Percentiles rank a stretch among this genome's conserved stretches.
These are phyloP conservation scores for Papilio dardanus DNA, from an alignment of 1,140 invertebrate genomes.

Conservation along the genomic window DNA sequence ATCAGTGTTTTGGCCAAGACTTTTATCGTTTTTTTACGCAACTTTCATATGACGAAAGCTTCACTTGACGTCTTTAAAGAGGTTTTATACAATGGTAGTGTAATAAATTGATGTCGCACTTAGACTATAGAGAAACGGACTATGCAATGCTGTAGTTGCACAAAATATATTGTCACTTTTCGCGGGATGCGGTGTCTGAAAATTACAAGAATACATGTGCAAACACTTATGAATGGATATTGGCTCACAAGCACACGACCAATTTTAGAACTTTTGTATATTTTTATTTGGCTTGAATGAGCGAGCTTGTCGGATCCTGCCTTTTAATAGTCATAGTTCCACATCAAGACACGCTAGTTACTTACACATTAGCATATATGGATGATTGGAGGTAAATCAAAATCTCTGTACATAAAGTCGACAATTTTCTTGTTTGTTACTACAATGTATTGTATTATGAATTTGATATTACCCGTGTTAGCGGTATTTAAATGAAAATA, in stretches of 20 bases:
- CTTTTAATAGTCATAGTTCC: background rate
- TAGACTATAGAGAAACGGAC: background rate
- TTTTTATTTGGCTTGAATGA: background rate
- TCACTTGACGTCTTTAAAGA: background rate
- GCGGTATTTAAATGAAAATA: too few relatives aligned
- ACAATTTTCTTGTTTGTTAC: background rate
- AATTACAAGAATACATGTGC: too few relatives aligned
- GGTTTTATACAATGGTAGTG: background rate
- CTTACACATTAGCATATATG: background rate
- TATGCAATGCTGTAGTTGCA: background rate
- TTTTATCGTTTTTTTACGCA: slow-evolving; percentile 25
- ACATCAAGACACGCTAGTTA: background rate
- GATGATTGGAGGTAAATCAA: background rate
- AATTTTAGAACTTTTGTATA: background rate
- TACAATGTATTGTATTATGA: background rate
- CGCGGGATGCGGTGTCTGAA: too few relatives aligned
- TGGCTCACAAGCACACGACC: background rate
- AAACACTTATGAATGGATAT: too few relatives aligned
- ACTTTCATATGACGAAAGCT: background rate
- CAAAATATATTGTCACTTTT: background rate
- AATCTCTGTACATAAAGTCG: background rate
- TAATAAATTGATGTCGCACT: background rate
- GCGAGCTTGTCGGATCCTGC: background rate
- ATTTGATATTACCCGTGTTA: background rate
- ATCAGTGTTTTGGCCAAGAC: slow-evolving; percentile 7